These are phyloP conservation scores for Notocelia uddmanniana DNA, from an alignment of 2,888 invertebrate species.

Conservation along the genomic window DNA sequence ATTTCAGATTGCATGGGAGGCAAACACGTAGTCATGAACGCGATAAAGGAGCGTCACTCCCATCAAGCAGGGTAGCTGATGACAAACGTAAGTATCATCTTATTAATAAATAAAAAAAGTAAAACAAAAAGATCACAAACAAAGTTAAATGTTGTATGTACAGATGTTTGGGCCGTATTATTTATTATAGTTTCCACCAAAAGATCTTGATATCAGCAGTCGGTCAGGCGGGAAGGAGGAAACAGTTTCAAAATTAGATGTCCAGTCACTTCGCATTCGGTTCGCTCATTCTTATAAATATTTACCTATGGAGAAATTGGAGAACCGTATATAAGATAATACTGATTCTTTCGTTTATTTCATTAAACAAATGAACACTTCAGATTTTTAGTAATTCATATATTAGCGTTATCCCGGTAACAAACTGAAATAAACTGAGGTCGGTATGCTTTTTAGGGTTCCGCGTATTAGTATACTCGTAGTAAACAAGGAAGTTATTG, in stretches of 20 bases:
- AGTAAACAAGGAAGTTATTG: too few relatives aligned
- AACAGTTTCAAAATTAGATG: constrained; percentile 30
- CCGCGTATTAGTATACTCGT: too few relatives aligned
- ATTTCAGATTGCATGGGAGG: constrained; percentile 65
- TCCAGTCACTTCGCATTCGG: constrained; percentile 27
- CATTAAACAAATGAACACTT: neutral
- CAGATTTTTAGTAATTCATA: too few relatives aligned
- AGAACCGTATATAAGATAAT: constrained; percentile 5
- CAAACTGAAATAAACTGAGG: too few relatives aligned
- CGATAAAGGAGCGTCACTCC: constrained; percentile 69
- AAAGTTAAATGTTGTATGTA: too few relatives aligned
- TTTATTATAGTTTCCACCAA: too few relatives aligned
- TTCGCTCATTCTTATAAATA: constrained; percentile 29
- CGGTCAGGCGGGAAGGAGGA: constrained; percentile 33
- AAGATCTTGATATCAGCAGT: neutral
- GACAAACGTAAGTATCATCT: constrained; percentile 62
- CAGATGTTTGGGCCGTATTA: too few relatives aligned
- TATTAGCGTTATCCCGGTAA: too few relatives aligned
- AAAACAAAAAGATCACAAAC: too few relatives aligned
- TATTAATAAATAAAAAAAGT: too few relatives aligned
- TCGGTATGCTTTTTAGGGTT: neutral
- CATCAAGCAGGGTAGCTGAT: constrained; percentile 80
- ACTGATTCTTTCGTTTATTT: constrained; percentile 5
- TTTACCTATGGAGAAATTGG: constrained; percentile 29
- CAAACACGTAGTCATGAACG: constrained; percentile 73